Evolutionary conservation across 2,113 vertebrate genomes (phyloP).

Genomic region (Cyrtonyx montezumae): DNA sequence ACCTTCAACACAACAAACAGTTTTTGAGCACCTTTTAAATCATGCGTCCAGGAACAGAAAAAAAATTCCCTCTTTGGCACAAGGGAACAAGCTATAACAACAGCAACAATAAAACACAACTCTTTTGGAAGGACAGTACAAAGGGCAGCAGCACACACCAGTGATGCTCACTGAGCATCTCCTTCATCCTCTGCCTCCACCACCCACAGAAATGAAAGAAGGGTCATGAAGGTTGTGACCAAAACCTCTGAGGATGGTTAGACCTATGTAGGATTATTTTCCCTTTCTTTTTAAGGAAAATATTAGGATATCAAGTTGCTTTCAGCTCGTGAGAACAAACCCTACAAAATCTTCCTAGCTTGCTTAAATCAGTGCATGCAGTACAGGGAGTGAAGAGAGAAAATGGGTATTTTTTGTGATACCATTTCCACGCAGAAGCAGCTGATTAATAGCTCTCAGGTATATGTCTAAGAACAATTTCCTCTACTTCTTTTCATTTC

Average conservation of each 20-base stretch:
- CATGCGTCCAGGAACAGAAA: background rate
- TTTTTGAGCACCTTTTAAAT: background rate
- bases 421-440: background rate
- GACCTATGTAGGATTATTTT: background rate
- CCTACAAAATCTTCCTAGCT: background rate
- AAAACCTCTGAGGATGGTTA: background rate
- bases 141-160: background rate
- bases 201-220: background rate
- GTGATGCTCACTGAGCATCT: accelerated
- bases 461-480: background rate
- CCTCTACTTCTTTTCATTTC: background rate
- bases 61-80: background rate
- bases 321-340: background rate
- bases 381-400: background rate
- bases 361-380: background rate
- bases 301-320: background rate
- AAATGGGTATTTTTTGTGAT: background rate
- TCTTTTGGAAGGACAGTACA: background rate
- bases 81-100: background rate
- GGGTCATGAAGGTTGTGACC: background rate
- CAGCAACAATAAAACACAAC: accelerated
- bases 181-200: background rate
- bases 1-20: background rate
- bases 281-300: background rate
- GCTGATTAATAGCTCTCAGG: background rate